Evolutionary conservation across 2,797 vertebrate genomes (phyloP), one percentile per base, ranked within the genome.

Genomic region (Denticeps clupeoides): DNA sequence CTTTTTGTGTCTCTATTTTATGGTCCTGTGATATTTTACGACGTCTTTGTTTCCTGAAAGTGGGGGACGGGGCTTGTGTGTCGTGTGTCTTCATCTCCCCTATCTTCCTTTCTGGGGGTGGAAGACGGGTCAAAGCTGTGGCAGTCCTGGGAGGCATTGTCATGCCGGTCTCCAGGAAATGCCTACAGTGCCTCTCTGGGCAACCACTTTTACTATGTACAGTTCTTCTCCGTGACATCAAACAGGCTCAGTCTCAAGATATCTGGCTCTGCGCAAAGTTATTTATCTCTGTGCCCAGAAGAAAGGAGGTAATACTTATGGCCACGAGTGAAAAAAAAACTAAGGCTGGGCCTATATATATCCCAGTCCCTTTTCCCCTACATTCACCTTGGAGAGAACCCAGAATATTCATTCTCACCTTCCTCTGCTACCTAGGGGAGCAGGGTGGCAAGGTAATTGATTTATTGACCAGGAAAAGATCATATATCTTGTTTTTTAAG

Each of bases 121-220:
- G 68, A 64, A 69, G 75, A 78, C 80, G 79, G 74, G 71, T 78
- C 77, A 73, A 75, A 82, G 72, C 73, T 80, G 70, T 71, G 69
- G 68, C 71, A 79, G 62, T 82, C 72, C 75, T 64, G 46, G 57
- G 64, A 56, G 65, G 73, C 64, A 80, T 79, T 81, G 75, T 80
- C 60, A 66, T 13, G 19, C 49, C 59, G 55, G 53, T 61, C 56
- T 64, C 60, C 47, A 28, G 59, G 73, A 71, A 75, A 80, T 79
- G 68, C 71, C 67, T n/a, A 41, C 44, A 51, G 55, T 49, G 55
- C 72, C 68, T 64, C 37, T 74, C 71, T 51, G 37, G 62, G 79
- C 54, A 68, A 19, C 7, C 19, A 31, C n/a, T 10, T 21, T 27
- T 18, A 22, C 23, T 35, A 35, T 9, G 3, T 4, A n/a, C 33